Conservation (phyloP, 2,888 invertebrate genomes). For the Scaptomyza parva region DNA sequence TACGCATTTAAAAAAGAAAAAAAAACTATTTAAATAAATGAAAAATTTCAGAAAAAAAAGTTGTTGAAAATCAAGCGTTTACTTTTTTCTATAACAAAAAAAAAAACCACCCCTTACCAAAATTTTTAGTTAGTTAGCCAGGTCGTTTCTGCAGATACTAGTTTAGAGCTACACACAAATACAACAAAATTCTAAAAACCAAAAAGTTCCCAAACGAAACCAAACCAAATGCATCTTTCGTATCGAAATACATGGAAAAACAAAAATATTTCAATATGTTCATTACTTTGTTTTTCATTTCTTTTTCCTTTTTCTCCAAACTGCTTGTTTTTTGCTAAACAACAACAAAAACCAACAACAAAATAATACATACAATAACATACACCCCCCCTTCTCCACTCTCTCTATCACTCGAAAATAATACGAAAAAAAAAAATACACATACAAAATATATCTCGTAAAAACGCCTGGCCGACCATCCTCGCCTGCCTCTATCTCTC, state of each 20-base stretch:
- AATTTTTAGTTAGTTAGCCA: slow-evolving; percentile 33
- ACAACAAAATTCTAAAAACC: slow-evolving; percentile 31
- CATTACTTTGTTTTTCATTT: slow-evolving; percentile 80
- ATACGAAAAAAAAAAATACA: too few relatives aligned
- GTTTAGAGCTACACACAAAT: slow-evolving; percentile 18
- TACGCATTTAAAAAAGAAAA: slow-evolving; percentile 48
- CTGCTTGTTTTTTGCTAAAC: slow-evolving; percentile 79
- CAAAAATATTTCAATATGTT: slow-evolving; percentile 74
- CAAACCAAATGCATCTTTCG: slow-evolving; percentile 50
- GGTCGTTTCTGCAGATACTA: slow-evolving; percentile 22
- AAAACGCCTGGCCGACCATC: slow-evolving; percentile 52
- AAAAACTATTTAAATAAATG: slow-evolving; percentile 53
- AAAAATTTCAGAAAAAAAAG: slow-evolving; percentile 51
- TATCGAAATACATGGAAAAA: slow-evolving; percentile 42
- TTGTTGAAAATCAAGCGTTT: slow-evolving; percentile 76
- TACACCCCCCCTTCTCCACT: not conserved
- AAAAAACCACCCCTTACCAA: too few relatives aligned
- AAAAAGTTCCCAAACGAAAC: slow-evolving; percentile 3
- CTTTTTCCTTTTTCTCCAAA: slow-evolving; percentile 80
- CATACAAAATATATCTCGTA: slow-evolving; percentile 41
- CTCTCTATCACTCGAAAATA: slow-evolving; percentile 11
- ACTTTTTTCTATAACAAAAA: slow-evolving; percentile 44
- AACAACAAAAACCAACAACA: slow-evolving; percentile 58
- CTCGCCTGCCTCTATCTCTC: slow-evolving; percentile 51
- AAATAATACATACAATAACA: slow-evolving; percentile 62